A percentile compares a stretch with the other conserved stretches of the same genome.
Evolutionary conservation across 2,888 invertebrate species (phyloP).

Genomic region (Lepetodrilus schrolli): DNA sequence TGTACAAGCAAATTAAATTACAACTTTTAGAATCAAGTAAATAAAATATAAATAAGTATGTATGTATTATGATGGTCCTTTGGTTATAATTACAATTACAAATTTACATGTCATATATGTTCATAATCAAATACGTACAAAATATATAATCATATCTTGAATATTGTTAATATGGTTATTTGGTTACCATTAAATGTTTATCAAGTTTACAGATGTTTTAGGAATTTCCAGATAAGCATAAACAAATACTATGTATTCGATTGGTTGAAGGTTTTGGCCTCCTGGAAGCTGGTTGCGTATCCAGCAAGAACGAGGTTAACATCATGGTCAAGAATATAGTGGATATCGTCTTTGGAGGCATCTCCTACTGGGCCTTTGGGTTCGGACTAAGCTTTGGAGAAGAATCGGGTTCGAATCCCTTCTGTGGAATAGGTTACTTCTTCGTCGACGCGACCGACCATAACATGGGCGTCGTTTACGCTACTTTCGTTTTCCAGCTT

Average conservation of each 20-base stretch:
- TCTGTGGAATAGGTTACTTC: conserved; percentile 89
- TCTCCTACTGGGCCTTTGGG: conserved; percentile 96
- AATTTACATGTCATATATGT: not conserved
- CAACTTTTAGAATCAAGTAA: not conserved
- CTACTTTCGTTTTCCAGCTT: conserved; percentile 70
- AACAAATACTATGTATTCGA: no score
- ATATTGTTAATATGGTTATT: not conserved
- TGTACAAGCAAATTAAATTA: not conserved
- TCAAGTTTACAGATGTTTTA: not conserved
- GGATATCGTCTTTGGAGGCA: conserved; percentile 93
- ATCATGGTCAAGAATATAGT: conserved; percentile 98
- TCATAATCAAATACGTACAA: no score
- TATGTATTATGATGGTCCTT: not conserved
- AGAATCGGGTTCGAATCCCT: conserved; percentile 81
- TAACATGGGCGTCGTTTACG: conserved; percentile 59
- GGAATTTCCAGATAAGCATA: not conserved
- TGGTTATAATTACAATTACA: not conserved
- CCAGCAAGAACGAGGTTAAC: conserved; percentile 89
- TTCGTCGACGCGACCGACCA: conserved; percentile 79
- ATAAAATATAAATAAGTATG: not conserved
- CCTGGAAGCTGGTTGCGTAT: conserved; percentile 92
- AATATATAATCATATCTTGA: no score
- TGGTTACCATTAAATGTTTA: not conserved
- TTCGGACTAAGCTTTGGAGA: conserved; percentile 89
- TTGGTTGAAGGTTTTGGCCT: conserved; percentile 91